Conservation (phyloP, 2,113 vertebrate genomes). For the Centropristis striata region DNA sequence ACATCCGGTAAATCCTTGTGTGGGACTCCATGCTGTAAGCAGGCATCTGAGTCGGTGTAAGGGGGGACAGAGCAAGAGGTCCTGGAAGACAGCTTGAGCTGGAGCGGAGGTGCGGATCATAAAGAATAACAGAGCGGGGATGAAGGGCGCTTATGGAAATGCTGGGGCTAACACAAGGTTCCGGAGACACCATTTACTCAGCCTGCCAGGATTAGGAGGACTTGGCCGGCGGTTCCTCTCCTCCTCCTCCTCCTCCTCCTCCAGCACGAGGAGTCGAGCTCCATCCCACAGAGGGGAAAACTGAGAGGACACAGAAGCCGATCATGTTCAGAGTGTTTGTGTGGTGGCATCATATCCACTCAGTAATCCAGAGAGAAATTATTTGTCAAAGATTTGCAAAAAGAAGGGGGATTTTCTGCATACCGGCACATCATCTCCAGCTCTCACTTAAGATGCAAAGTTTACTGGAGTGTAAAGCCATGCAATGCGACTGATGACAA, state of each 20-base stretch:
- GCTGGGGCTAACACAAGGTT: conserved; percentile 69
- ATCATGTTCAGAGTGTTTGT: conserved; percentile 38
- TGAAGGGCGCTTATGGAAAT: conserved; percentile 74
- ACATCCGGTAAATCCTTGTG: not conserved
- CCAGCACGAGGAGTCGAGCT: conserved; percentile 19
- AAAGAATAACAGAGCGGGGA: conserved; percentile 78
- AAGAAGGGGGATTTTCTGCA: conserved; percentile 3
- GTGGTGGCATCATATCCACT: conserved; percentile 17
- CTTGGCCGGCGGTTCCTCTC: conserved; percentile 43
- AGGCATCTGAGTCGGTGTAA: conserved; percentile 12
- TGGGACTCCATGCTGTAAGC: conserved; percentile 4
- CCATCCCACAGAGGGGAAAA: conserved; percentile 32
- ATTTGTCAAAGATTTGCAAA: conserved; percentile 33
- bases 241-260: conserved; percentile 26
- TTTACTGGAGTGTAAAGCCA: conserved; percentile 43
- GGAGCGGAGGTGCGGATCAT: conserved; percentile 72
- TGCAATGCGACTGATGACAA: conserved; percentile 56
- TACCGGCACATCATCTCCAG: conserved; percentile 13
- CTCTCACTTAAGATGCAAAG: conserved; percentile 26
- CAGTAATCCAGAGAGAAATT: conserved; percentile 32
- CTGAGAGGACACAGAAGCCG: conserved; percentile 48
- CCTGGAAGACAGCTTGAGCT: conserved; percentile 65
- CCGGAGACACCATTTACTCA: conserved; percentile 78
- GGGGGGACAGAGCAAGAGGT: conserved; percentile 52
- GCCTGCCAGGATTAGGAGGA: conserved; percentile 71